These are phyloP conservation scores for Ashinkailepas kermadecensis DNA, from an alignment of 2,888 invertebrate genomes.

Conservation along the genomic window DNA sequence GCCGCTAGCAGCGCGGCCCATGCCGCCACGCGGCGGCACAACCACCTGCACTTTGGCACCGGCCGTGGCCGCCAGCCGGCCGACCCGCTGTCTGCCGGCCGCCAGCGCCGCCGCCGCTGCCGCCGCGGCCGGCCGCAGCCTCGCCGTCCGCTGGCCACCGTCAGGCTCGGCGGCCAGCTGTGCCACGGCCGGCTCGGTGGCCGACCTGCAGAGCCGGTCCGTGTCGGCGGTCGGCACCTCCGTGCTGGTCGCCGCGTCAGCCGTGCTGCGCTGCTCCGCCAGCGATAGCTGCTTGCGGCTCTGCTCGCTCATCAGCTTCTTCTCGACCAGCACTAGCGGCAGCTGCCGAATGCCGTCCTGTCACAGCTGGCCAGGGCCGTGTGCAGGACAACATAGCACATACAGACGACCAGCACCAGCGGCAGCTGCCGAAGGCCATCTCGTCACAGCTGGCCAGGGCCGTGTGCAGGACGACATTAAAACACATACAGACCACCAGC, in stretches of 20 bases:
- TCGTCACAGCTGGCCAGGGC: too few relatives aligned
- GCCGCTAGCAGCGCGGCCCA: neutral
- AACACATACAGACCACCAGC: too few relatives aligned
- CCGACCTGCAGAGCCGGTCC: neutral
- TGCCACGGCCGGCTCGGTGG: neutral
- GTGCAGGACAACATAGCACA: too few relatives aligned
- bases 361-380: too few relatives aligned
- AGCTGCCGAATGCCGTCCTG: neutral
- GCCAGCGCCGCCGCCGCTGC: neutral
- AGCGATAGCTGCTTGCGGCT: conserved; percentile 1
- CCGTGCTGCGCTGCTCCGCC: conserved; percentile 3
- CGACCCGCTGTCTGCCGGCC: neutral
- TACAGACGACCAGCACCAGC: too few relatives aligned
- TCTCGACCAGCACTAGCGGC: neutral
- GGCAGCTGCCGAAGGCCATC: neutral
- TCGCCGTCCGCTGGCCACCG: neutral
- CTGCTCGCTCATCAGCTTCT: neutral
- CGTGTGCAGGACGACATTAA: too few relatives aligned
- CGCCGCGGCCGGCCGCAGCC: neutral
- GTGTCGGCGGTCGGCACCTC: neutral
- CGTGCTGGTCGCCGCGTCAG: neutral
- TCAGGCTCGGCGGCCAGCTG: neutral
- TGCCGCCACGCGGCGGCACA: neutral
- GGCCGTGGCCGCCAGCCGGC: neutral
- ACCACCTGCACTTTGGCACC: neutral